A percentile compares a stretch with the other conserved stretches of the same genome.
Conservation (phyloP, 2,113 vertebrate genomes). For the Amblyornis subalaris region DNA sequence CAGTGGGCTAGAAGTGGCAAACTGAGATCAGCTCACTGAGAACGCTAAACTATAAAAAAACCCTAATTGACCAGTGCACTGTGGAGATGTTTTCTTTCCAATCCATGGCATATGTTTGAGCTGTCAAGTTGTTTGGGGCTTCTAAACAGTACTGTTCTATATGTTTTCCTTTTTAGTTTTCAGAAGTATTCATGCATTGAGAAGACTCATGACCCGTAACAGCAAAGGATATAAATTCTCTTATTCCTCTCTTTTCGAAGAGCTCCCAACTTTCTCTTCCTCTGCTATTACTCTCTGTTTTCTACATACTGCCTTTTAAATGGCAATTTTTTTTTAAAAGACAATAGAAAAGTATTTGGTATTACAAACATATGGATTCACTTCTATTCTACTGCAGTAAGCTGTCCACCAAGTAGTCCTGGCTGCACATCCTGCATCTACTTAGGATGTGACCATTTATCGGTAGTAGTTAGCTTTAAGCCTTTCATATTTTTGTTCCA, state of each 20-base stretch:
- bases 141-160: not conserved
- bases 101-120: not conserved
- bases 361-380: not conserved
- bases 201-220: not conserved
- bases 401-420: not conserved
- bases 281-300: not conserved
- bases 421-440: not conserved
- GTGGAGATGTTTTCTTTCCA: not conserved
- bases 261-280: not conserved
- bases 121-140: not conserved
- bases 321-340: not conserved
- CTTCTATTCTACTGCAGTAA: not conserved
- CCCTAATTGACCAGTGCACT: too few species aligned
- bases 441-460: not conserved
- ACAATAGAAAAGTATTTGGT: not conserved
- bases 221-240: not conserved
- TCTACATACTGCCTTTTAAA: not conserved
- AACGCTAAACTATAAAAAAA: not conserved
- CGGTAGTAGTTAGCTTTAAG: not conserved
- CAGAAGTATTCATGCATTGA: not conserved
- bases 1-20: not conserved
- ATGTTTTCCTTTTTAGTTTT: not conserved
- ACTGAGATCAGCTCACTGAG: not conserved
- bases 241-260: not conserved
- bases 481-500: not conserved